Base-by-base conservation (phyloP, 1,140 invertebrate genomes). In the Lanistes nyassanus region DNA sequence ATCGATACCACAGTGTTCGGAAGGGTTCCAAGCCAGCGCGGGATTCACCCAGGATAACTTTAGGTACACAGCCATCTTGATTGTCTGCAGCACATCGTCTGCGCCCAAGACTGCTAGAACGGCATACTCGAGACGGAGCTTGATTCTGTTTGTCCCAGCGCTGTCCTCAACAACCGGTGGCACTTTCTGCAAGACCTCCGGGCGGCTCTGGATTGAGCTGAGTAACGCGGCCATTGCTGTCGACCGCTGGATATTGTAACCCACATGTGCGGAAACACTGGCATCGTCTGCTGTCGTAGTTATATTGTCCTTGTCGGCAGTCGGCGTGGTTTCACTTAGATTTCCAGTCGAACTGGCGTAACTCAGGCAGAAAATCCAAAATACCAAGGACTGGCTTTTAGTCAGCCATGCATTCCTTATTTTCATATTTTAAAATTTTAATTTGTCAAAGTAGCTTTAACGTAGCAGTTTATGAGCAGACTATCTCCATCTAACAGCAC, bases 1-100 rank as follows among this genome's bases (percentile, higher is more conserved):
- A 5, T 34, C 76, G 79, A 91, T 91, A 76, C 90, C 90, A 26
- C 85, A 84, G 81, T 91, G 91, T 64, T 89, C 92, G 75, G 94
- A 91, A 64, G 93, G 91, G 88, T 95, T 92, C 81, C 79, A 81
- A 3, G 53, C 62, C 66, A 81, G 67, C 16, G 72, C 68, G 6
- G 36, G 72, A 60, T 81, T 78, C 6, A n/a, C 34, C 81, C 79
- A 81, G 11, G 58, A 53, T 6, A 79, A 56, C 3, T 68, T 67
- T 36, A 82, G 66, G 66, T 60, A 78, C 2, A 34, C 64, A 6
- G 76, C 74, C 3, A 65, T 67, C 7, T 62, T 73, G 1, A 82
- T 69, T 1, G 76, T 79, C 68, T 79, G 79, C 36, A 79, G 71
- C 0, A 72, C 74, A 19, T 81, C 79, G 53, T 79, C 70, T 23